Percentiles rank a stretch among this genome's conserved stretches.
Evolutionary conservation across 2,888 invertebrate genomes (phyloP).

Genomic region (Portevinia maculata): DNA sequence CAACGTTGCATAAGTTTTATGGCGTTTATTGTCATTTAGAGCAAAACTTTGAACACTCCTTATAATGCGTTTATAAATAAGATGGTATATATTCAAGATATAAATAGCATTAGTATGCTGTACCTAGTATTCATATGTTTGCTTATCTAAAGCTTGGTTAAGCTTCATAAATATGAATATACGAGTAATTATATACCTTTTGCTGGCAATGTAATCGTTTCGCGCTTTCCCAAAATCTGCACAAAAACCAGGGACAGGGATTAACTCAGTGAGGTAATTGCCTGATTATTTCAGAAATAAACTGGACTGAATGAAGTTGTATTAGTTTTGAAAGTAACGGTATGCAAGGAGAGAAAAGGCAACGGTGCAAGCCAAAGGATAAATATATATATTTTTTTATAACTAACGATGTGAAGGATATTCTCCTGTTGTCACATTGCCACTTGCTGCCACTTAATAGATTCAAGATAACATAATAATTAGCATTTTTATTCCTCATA

Average conservation of each 20-base stretch:
- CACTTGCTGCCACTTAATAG: constrained; percentile 50
- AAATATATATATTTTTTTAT: not conserved
- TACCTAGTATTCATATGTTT: no score
- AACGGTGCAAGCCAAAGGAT: not conserved
- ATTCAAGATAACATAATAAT: constrained; percentile 50
- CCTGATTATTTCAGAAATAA: constrained; percentile 64
- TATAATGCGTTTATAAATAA: no score
- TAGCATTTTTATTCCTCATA: constrained; percentile 7
- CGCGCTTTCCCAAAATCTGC: constrained; percentile 39
- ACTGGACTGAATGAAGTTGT: constrained; percentile 39
- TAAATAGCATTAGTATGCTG: no score
- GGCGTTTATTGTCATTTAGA: no score
- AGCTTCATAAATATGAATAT: no score
- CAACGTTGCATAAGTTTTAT: no score
- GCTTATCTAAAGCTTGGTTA: no score
- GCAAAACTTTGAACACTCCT: no score
- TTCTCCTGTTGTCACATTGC: constrained; percentile 16
- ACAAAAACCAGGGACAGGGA: constrained; percentile 17
- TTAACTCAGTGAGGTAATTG: constrained; percentile 30
- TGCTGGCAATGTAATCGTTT: constrained; percentile 36
- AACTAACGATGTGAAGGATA: constrained; percentile 3
- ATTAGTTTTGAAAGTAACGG: constrained; percentile 12
- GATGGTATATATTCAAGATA: no score
- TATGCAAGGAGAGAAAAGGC: not conserved
- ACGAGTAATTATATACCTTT: not conserved